phyloP scores from a whole-genome alignment of 2,113 vertebrate species.

The Dinomys branickii region DNA sequence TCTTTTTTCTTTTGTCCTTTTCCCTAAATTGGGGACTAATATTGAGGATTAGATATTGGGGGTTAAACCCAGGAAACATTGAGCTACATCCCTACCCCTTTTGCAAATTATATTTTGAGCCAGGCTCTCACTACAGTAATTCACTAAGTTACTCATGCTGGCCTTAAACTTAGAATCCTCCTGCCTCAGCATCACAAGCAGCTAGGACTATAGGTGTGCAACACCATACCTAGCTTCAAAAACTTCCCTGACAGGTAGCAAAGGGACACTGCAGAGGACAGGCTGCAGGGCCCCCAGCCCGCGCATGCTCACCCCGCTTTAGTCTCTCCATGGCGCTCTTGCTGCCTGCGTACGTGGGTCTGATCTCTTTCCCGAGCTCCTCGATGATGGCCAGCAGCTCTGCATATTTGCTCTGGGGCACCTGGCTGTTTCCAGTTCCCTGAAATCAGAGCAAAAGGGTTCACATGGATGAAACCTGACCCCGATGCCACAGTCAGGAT shows the following conservation, averaged over 20 bases:
- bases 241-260: not conserved
- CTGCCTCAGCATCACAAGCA: not conserved
- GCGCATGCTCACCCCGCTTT: slow-evolving; percentile 91
- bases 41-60: not conserved
- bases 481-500: not conserved
- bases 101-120: not conserved
- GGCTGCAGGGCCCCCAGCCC: not conserved
- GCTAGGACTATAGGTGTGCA: too few relatives aligned
- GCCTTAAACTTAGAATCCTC: not conserved
- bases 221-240: not conserved
- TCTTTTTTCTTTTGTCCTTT: not conserved
- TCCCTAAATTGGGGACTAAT: not conserved
- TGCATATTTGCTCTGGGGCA: slow-evolving; percentile 98
- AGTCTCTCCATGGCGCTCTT: slow-evolving; percentile 99
- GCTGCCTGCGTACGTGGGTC: slow-evolving; percentile 97
- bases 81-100: too few relatives aligned
- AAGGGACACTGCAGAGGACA: not conserved
- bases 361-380: slow-evolving; percentile 98
- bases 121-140: not conserved
- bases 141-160: not conserved
- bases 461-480: not conserved
- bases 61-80: not conserved
- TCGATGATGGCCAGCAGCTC: slow-evolving; percentile 99
- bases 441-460: slow-evolving; percentile 75
- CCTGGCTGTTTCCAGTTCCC: slow-evolving; percentile 94